These are phyloP conservation scores for Rhea pennata DNA, from an alignment of 2,113 vertebrate species.

Conservation along the genomic window DNA sequence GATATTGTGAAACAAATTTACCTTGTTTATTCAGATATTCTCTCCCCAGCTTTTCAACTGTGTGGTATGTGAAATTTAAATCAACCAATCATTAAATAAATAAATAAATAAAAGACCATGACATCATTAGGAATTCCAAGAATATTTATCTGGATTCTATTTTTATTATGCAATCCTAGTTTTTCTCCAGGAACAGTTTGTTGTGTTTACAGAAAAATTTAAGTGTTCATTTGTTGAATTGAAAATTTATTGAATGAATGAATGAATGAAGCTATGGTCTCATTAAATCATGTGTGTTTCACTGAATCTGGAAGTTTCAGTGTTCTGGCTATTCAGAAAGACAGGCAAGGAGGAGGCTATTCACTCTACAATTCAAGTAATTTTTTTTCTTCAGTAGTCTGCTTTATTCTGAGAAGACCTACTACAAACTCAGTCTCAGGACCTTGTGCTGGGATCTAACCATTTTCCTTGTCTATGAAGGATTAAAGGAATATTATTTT, in stretches of 20 bases:
- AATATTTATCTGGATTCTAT: neutral
- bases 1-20: neutral
- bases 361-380: neutral
- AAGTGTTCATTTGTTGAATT: neutral
- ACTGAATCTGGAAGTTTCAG: neutral
- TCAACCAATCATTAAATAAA: neutral
- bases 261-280: neutral
- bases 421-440: neutral
- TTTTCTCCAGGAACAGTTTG: neutral
- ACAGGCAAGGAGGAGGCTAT: neutral
- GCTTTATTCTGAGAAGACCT: neutral
- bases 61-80: neutral
- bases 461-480: neutral
- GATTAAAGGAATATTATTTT: neutral
- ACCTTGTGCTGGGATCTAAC: neutral
- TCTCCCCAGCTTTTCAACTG: neutral
- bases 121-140: neutral
- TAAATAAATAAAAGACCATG: no score
- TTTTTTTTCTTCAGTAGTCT: neutral
- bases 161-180: neutral
- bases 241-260: neutral
- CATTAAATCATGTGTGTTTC: neutral
- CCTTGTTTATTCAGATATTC: neutral
- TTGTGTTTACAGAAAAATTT: neutral
- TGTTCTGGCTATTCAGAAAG: neutral